Base-by-base conservation (phyloP, 2,113 vertebrate species). In the Anhinga rufa region DNA sequence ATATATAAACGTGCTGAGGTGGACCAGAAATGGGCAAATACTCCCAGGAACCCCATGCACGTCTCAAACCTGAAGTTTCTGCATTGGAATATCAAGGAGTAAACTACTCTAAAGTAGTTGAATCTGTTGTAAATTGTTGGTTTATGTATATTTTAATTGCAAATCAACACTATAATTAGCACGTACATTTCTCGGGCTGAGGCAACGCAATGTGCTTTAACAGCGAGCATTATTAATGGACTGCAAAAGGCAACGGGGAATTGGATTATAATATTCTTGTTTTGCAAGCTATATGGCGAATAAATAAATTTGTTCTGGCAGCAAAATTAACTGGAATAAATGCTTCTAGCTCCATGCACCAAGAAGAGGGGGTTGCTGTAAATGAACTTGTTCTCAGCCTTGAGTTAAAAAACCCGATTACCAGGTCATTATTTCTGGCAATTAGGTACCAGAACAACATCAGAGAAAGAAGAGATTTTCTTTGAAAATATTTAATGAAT, bases 201-300 rank as follows among this genome's bases (percentile, higher is more conserved):
- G 78, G 85, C 5, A 11, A 38, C 2, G 28, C 82, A 31, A 42
- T 9, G n/a, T 60, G 72, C 95, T 78, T 51, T 81, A 82, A 68
- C 57, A 83, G 64, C 25, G 69, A 93, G 69, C 25, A 6, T 90
- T 93, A 86, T 91, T 93, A 91, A 95, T 9, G 2, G 93, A 13
- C 96, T 95, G 91, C 91, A 88, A 97, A 91, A 93, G 95, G 93
- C 91, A 93, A 76, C 6, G 74, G 84, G 85, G 88, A 93, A 95
- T 94, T 88, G 68, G 83, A 94, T 91, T 83, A 58, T 89, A 76
- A 84, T 49, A 40, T 64, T 93, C 82, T 92, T 93, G 95, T 96
- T 97, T 89, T 97, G 77, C 88, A 89, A 79, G 93, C 89, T 94
- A 65, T 92, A 94, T 75, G 65, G 92, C 51, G 88, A 86, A 92